These are phyloP conservation scores for Camponotus vicinus DNA, from an alignment of 1,140 invertebrate genomes.

Conservation along the genomic window DNA sequence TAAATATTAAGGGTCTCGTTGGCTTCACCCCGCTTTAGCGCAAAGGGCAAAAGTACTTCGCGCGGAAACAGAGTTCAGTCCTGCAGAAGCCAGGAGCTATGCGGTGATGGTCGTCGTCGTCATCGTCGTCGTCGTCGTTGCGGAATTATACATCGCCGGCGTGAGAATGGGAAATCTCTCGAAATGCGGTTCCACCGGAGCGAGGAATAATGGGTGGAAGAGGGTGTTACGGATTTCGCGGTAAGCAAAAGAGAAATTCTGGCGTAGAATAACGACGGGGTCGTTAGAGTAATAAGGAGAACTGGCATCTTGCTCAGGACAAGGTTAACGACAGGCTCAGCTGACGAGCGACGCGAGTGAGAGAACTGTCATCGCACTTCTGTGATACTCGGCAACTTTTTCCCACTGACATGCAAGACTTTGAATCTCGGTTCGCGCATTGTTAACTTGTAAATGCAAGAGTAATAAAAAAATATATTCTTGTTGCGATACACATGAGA, in stretches of 20 bases:
- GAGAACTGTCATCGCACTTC: background rate
- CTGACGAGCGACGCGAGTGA: slow-evolving; percentile 20
- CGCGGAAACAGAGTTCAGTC: slow-evolving; percentile 21
- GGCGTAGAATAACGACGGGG: background rate
- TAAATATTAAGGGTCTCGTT: slow-evolving; percentile 20
- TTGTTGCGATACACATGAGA: too few relatives aligned
- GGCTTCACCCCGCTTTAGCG: slow-evolving; percentile 14
- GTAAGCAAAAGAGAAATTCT: slow-evolving; percentile 36
- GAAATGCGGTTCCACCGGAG: slow-evolving; percentile 66
- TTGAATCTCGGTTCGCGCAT: background rate
- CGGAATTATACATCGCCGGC: slow-evolving; percentile 46
- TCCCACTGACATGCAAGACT: background rate
- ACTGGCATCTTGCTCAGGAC: slow-evolving; percentile 33
- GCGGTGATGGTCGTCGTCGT: background rate
- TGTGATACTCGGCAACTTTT: slow-evolving; percentile 7
- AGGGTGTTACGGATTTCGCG: slow-evolving; percentile 41
- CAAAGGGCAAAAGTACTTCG: slow-evolving; percentile 5
- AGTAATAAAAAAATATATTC: background rate
- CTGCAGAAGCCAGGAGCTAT: background rate
- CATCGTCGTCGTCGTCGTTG: background rate
- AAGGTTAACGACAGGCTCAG: slow-evolving; percentile 65
- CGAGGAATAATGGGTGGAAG: slow-evolving; percentile 68
- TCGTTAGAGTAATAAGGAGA: slow-evolving; percentile 71
- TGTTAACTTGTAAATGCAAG: background rate
- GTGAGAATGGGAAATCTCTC: slow-evolving; percentile 62